phyloP scores from a whole-genome alignment of 2,113 vertebrate species.

The Callithrix jacchus region DNA sequence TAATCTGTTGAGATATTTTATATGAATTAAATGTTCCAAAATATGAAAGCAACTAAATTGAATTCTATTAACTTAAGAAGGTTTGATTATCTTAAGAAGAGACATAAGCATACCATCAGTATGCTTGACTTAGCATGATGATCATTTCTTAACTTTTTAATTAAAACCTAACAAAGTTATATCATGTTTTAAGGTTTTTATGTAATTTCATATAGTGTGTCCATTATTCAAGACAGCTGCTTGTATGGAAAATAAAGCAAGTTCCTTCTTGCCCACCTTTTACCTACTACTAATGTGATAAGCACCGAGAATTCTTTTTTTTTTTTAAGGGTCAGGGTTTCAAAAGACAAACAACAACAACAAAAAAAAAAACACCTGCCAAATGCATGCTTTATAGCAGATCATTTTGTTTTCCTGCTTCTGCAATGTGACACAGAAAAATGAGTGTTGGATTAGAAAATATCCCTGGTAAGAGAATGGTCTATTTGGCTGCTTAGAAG shows the following conservation, averaged over 20 bases:
- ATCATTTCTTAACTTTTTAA: not conserved
- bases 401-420: not conserved
- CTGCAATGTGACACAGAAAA: constrained; percentile 48
- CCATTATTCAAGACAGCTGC: not conserved
- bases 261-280: fast-evolving
- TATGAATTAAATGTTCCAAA: not conserved
- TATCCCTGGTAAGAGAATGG: not conserved
- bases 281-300: not conserved
- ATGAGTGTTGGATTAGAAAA: constrained; percentile 27
- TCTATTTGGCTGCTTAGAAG: not conserved
- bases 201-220: not conserved
- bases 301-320: not conserved
- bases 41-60: not conserved
- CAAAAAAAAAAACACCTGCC: not conserved
- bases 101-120: not conserved
- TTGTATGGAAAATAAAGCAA: not conserved
- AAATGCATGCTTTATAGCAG: not conserved
- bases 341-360: not conserved
- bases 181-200: not conserved
- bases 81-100: not conserved
- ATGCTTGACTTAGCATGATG: not conserved
- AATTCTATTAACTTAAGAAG: not conserved
- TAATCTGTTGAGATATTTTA: not conserved
- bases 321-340: not conserved
- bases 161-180: not conserved